Conservation (phyloP, 2,797 vertebrate genomes). For the Aldrovandia affinis region DNA sequence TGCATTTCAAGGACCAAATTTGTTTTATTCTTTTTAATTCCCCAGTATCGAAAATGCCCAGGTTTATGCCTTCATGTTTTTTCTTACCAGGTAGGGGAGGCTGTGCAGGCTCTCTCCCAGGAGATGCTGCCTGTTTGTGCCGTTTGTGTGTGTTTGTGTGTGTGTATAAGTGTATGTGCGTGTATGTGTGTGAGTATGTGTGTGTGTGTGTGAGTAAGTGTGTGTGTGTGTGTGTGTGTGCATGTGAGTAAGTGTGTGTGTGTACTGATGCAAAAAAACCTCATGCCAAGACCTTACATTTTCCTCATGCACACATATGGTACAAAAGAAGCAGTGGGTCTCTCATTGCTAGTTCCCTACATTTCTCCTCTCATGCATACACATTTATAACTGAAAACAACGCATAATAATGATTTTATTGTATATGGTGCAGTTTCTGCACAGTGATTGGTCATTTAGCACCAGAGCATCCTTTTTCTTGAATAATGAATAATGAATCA, state of each 20-base stretch:
- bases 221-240: constrained; percentile 20
- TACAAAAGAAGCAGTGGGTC: background rate
- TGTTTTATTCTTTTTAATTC: constrained; percentile 55
- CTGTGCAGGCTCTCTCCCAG: constrained; percentile 39
- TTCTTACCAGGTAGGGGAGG: constrained; percentile 34
- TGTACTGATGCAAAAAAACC: background rate
- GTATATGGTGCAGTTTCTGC: too few relatives aligned
- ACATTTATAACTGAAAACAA: background rate
- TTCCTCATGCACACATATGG: background rate
- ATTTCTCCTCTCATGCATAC: background rate
- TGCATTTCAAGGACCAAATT: constrained; percentile 54
- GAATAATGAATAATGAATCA: background rate
- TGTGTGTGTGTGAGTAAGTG: constrained; percentile 13
- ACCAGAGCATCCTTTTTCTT: too few relatives aligned
- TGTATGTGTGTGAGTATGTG: constrained; percentile 26
- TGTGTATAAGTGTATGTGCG: constrained; percentile 18
- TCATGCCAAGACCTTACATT: background rate
- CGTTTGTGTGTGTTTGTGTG: constrained; percentile 37
- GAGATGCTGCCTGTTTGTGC: constrained; percentile 31
- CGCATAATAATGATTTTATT: background rate
- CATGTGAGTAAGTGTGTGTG: background rate
- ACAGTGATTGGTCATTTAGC: too few relatives aligned
- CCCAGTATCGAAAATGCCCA: constrained; percentile 43
- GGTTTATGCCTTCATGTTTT: constrained; percentile 38
- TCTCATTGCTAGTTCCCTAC: background rate